Evolutionary conservation across 2,888 invertebrate species (phyloP), one percentile per base, ranked within the genome.

Genomic region (Osmoderma eremita): DNA sequence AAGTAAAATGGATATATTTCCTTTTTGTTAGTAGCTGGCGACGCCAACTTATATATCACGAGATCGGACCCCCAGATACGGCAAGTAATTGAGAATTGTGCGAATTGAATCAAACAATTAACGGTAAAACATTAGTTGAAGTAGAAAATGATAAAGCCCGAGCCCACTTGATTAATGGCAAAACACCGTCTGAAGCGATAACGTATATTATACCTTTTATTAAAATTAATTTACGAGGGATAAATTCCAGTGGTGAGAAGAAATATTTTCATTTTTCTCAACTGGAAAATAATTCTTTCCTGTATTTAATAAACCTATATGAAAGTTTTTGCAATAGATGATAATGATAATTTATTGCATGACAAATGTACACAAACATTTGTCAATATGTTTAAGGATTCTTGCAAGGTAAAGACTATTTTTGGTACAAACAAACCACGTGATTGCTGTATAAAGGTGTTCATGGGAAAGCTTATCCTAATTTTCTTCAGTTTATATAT

Each of bases 1-100:
- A 80, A 79, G 77, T 75, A 80, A 79, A 81, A 81, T 81, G 80
- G 81, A 81, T 81, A 81, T 80, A 79, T 81, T 81, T 81, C 81
- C 80, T 81, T 81, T 81, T 81, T 81, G 81, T 78, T 49, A 69
- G 65, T 70, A 48, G 38, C 67, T 38, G 48, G 42, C 62, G 76
- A 67, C 71, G 72, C 75, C 75, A 76, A 79, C 78, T 78, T 79
- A 78, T 79, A 79, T 79, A 78, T 78, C 75, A 76, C 75, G 73
- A 79, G 79, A 79, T 79, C 76, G 78, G 76, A 73, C 74, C 69
- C 66, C 63, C 70, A 72, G 79, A 79, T 79, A 79, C 70, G 75
- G 73, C 72, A 75, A 76, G 74, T 78, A 79, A 79, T 78, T 78
- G 79, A 76, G 77, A 78, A 74, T 71, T 62, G 70, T 75, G 74